Conservation (phyloP, 2,888 invertebrate genomes). For the Phania funesta region DNA sequence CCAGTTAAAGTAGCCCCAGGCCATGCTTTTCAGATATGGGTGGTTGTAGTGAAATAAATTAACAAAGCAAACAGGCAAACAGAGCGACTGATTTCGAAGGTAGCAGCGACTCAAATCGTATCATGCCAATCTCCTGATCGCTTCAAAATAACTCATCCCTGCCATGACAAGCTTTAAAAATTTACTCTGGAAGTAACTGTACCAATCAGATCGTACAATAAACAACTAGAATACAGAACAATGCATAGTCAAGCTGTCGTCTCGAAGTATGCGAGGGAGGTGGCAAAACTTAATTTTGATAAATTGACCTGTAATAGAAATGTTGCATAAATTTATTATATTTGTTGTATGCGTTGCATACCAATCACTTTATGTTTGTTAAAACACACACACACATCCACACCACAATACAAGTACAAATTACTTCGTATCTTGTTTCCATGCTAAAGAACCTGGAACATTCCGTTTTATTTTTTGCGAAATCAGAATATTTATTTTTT, state of each 20-base stretch:
- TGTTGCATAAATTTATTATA: constrained; percentile 66
- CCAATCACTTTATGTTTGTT: constrained; percentile 56
- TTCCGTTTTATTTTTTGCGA: constrained; percentile 20
- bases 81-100: too few species aligned
- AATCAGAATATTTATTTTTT: too few species aligned
- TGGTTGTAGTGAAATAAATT: too few species aligned
- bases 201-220: not conserved
- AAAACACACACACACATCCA: not conserved
- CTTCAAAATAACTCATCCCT: too few species aligned
- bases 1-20: too few species aligned
- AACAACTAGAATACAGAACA: too few species aligned
- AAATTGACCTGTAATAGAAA: constrained; percentile 66
- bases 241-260: not conserved
- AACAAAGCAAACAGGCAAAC: too few species aligned
- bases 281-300: constrained; percentile 57
- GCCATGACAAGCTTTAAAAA: too few species aligned
- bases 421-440: too few species aligned
- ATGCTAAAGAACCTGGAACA: not conserved
- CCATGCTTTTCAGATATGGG: too few species aligned
- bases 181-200: not conserved
- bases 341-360: constrained; percentile 55
- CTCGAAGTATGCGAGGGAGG: not conserved
- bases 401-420: not conserved
- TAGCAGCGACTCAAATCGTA: too few species aligned
- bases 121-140: too few species aligned